phyloP scores from a whole-genome alignment of 1,140 invertebrate genomes.

The Philotrypesis tridentata region DNA sequence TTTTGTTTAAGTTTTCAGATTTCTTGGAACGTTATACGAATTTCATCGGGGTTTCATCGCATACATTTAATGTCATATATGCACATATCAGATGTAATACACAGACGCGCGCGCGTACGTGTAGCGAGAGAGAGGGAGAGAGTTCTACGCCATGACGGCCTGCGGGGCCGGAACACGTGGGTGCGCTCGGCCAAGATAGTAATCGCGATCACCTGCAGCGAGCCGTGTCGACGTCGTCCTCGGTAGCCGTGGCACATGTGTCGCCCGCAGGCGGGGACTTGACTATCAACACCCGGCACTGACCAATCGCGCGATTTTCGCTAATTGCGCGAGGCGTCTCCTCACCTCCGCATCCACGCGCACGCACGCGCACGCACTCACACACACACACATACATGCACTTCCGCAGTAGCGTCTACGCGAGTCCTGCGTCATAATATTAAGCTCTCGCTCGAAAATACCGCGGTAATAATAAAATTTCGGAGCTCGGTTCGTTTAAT shows the following conservation, averaged over 20 bases:
- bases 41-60: too few relatives aligned
- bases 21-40: too few relatives aligned
- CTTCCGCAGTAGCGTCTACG: too few relatives aligned
- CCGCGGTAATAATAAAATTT: conserved; percentile 43
- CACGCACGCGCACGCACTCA: too few relatives aligned
- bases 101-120: too few relatives aligned
- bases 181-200: conserved; percentile 55
- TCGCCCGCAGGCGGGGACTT: conserved; percentile 60
- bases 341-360: not conserved
- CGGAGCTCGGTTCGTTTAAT: conserved; percentile 7
- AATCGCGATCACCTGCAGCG: conserved; percentile 62
- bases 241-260: conserved; percentile 53
- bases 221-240: not conserved
- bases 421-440: too few relatives aligned
- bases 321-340: conserved; percentile 1
- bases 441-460: too few relatives aligned
- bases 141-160: conserved; percentile 38
- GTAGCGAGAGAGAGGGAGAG: too few relatives aligned
- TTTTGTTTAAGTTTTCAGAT: too few relatives aligned
- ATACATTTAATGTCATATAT: too few relatives aligned
- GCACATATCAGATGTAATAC: too few relatives aligned
- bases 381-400: not conserved
- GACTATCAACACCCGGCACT: conserved; percentile 24
- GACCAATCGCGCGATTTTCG: conserved; percentile 19
- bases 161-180: conserved; percentile 58